phyloP scores from a whole-genome alignment of 64 coral and sea anemone species.

The Stichodactyla helianthus region DNA sequence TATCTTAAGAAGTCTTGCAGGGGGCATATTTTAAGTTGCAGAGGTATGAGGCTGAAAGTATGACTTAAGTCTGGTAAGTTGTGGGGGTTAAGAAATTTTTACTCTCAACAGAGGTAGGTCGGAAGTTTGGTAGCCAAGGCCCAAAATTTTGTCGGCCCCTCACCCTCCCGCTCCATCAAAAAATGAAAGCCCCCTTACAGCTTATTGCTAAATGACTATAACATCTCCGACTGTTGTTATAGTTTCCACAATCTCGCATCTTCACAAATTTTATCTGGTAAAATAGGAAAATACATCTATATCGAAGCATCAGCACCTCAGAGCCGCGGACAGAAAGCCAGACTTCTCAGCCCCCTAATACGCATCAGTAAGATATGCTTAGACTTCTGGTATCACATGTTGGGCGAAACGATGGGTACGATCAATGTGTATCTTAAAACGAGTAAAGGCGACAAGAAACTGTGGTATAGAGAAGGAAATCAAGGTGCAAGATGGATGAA shows the following conservation, averaged over 20 bases:
- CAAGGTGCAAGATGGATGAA: slow-evolving; percentile 25
- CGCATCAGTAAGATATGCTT: slow-evolving; percentile 21
- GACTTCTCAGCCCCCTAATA: slow-evolving; percentile 35
- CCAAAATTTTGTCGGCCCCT: too few relatives aligned
- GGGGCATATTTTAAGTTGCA: too few relatives aligned
- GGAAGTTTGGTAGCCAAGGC: too few relatives aligned
- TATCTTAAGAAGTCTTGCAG: too few relatives aligned
- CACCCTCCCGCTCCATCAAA: too few relatives aligned
- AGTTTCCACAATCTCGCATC: neutral
- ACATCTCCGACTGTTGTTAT: neutral
- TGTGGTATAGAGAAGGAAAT: slow-evolving; percentile 43
- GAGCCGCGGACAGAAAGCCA: slow-evolving; percentile 30
- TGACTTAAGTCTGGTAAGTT: too few relatives aligned
- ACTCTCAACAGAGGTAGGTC: too few relatives aligned
- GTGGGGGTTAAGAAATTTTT: too few relatives aligned
- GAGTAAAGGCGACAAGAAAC: neutral
- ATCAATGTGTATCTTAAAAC: slow-evolving; percentile 22
- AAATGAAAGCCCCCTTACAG: too few relatives aligned
- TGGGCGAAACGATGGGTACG: slow-evolving; percentile 36
- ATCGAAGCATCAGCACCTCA: slow-evolving; percentile 52
- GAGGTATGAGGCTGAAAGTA: too few relatives aligned
- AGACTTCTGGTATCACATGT: slow-evolving; percentile 56
- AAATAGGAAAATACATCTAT: slow-evolving; percentile 36
- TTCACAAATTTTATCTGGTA: neutral
- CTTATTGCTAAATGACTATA: too few relatives aligned